These are phyloP conservation scores for Noturus placidus DNA, from an alignment of 2,113 vertebrate species.

Conservation along the genomic window DNA sequence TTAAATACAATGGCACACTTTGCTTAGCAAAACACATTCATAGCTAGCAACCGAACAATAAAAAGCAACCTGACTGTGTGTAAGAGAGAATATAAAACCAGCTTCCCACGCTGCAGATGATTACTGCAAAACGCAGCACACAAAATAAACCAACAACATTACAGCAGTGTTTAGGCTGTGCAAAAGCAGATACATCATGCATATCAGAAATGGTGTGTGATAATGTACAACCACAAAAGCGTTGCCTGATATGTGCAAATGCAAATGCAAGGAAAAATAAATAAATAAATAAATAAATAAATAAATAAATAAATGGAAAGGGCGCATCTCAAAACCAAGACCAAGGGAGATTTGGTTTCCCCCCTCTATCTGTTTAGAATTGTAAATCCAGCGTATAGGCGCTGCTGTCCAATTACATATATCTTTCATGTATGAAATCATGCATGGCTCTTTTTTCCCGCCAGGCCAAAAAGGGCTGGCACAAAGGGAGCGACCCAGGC, in stretches of 20 bases:
- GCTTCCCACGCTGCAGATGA: slow-evolving; percentile 7
- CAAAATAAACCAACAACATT: background rate
- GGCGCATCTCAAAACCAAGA: slow-evolving; percentile 23
- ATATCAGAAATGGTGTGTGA: slow-evolving; percentile 59
- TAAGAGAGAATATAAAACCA: background rate
- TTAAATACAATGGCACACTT: background rate
- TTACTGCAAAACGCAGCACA: background rate
- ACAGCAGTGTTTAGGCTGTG: slow-evolving; percentile 4
- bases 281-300: too few species aligned
- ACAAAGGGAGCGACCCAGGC: slow-evolving; percentile 72
- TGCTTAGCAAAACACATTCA: background rate
- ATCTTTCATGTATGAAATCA: slow-evolving; percentile 81
- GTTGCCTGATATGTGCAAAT: slow-evolving; percentile 65
- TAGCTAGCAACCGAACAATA: background rate
- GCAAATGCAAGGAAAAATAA: too few species aligned
- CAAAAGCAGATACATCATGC: slow-evolving; percentile 57
- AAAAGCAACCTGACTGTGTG: slow-evolving; percentile 7
- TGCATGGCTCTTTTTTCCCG: slow-evolving; percentile 66
- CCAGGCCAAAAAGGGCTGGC: slow-evolving; percentile 62
- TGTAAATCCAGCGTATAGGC: slow-evolving; percentile 74
- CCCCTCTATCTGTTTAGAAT: slow-evolving; percentile 72
- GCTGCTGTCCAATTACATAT: slow-evolving; percentile 78
- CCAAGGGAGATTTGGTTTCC: slow-evolving; percentile 61
- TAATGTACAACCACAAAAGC: slow-evolving; percentile 61
- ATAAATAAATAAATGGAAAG: too few species aligned